These are phyloP conservation scores for Pituophis catenifer DNA, from an alignment of 2,113 vertebrate species.

Conservation along the genomic window DNA sequence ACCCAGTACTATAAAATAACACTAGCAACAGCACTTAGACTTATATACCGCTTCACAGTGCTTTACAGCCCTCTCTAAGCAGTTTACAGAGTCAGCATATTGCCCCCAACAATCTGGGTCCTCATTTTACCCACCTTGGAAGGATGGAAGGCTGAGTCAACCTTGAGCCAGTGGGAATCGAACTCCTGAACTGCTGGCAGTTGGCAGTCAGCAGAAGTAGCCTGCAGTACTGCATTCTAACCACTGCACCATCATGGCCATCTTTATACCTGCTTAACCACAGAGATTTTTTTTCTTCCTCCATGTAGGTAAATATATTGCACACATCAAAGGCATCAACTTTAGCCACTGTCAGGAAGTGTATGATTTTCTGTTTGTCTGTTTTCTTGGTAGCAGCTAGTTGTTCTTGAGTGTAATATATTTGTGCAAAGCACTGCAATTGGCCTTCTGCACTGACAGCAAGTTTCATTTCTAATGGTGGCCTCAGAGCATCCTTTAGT, in stretches of 20 bases:
- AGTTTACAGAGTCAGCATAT: too few relatives aligned
- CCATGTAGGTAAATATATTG: not conserved
- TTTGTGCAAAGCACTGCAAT: not conserved
- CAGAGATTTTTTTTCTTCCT: not conserved
- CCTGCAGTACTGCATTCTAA: too few relatives aligned
- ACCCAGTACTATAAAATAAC: not conserved
- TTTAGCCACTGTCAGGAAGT: not conserved
- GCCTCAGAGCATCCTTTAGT: not conserved
- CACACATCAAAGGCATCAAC: not conserved
- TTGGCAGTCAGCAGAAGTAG: too few relatives aligned
- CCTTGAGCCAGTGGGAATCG: too few relatives aligned
- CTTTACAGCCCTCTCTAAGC: too few relatives aligned
- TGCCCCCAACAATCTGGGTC: too few relatives aligned
- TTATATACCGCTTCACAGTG: too few relatives aligned
- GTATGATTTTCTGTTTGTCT: not conserved
- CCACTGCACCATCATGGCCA: not conserved
- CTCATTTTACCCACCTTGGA: too few relatives aligned
- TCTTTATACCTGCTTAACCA: not conserved
- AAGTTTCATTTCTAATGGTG: not conserved
- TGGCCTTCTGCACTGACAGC: not conserved
- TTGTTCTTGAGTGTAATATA: not conserved
- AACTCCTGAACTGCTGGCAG: too few relatives aligned
- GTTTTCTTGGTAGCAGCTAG: not conserved
- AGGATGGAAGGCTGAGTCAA: too few relatives aligned
- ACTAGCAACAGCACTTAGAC: too few relatives aligned